phyloP scores from a whole-genome alignment of 2,113 vertebrate species.

The Scolopax mira region DNA sequence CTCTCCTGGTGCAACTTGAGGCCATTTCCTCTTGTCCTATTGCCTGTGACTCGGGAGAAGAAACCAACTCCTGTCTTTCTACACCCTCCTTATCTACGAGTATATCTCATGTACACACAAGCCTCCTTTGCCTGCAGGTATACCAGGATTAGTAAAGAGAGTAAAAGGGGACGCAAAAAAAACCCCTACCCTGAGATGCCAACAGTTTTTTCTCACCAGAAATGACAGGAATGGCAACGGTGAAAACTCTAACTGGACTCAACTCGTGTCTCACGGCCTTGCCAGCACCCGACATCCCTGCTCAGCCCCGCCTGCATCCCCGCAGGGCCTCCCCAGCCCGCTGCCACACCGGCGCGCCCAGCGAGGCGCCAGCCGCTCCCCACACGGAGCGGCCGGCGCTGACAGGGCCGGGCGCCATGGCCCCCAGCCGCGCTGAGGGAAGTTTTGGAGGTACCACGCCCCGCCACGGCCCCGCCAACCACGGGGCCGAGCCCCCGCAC shows the following conservation, averaged over 20 bases:
- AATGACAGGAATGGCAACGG: accelerated
- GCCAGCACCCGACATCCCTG: accelerated
- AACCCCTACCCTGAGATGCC: not conserved
- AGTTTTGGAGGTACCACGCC: not conserved
- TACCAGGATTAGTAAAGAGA: not conserved
- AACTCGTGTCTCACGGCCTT: accelerated
- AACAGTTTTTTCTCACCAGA: not conserved
- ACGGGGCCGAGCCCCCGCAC: not conserved
- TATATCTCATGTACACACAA: accelerated
- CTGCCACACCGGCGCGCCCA: accelerated
- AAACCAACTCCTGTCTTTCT: no score
- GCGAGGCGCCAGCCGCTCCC: not conserved
- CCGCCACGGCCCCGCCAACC: not conserved
- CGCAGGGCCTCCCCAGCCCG: accelerated
- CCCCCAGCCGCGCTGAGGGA: not conserved
- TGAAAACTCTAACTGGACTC: accelerated
- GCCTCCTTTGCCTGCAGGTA: not conserved
- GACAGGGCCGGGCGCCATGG: accelerated
- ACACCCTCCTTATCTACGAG: not conserved
- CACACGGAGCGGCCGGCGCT: accelerated
- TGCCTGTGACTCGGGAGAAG: no score
- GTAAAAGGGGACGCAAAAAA: not conserved
- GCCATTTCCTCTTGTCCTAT: no score
- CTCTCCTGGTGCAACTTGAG: no score
- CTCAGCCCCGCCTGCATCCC: not conserved